Base-by-base conservation (phyloP, 2,113 vertebrate species). In the Ibidorhyncha struthersii region DNA sequence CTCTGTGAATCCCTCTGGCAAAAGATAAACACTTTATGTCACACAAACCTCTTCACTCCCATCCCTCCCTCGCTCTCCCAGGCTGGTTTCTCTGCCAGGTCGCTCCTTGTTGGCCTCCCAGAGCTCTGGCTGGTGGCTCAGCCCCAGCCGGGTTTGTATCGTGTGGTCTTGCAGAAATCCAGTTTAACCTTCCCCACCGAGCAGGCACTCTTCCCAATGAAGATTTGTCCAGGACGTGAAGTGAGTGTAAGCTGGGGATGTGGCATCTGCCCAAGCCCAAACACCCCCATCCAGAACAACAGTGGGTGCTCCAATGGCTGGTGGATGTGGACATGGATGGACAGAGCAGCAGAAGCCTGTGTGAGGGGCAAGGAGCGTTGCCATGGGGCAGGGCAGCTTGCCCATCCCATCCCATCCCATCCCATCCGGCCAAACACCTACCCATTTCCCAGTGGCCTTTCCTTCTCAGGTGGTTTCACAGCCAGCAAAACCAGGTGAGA, bases 151-250 rank as follows among this genome's bases (percentile, higher is more conserved):
- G 17, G 14, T 62, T 78, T 70, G 61, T 21, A 9, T 29, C 2
- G 0, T 20, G 1, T 1, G 0, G 20, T 14, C 50, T 23, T 1
- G 3, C 62, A 50, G 27, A 34, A 67, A 32, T 14, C 12, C 81
- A 56, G 29, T 5, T 40, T 15, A 50, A 15, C 56, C 12, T 13
- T 76, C 34, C 67, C 70, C 66, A 25, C 14, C 2, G 2, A 38
- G 65, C 55, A 50, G 32, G n/a, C 36, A 6, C 61, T 38, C 8
- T 0, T 7, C 27, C 53, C 34, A 11, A 0, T 0, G 4, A 30
- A 72, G 86, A 50, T 25, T 18, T 11, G 12, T 11, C n/a, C 0
- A 0, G 5, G 12, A 30, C 6, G 7, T 0, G 0, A n/a, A 69
- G 32, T 3, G 36, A 71, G n/a, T 1, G 10, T 19, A 11, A 55